Evolutionary conservation across 2,797 vertebrate species (phyloP), one percentile per base, ranked within the genome.

Genomic region (Silurus aristotelis): DNA sequence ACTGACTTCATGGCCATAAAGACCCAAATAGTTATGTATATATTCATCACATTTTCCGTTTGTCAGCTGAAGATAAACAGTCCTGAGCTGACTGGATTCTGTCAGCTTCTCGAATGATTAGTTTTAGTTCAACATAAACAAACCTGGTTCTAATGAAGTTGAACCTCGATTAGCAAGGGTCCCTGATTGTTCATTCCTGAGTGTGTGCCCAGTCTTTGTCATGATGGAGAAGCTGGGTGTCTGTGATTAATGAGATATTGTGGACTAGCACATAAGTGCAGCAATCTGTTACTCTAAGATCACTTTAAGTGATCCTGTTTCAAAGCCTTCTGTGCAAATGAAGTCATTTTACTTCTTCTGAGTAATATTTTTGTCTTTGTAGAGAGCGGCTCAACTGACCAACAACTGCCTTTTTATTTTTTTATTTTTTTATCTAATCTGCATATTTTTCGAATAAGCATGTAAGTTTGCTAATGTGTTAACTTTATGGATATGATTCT

Each of bases 221-320:
- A 80, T 71, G 83, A 71, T 68, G n/a, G 87, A 10, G 60, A 72
- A 56, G 27, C 31, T 55, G 86, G 67, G 83, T 88, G 68, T 86
- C 60, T 78, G 73, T 90, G 87, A 88, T 89, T 88, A 88, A 88
- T 87, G 85, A 87, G 67, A 80, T 75, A 79, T 78, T 77, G 58
- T 75, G 80, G 63, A 86, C 89, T 76, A 78, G 76, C 38, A 67
- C 77, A 73, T 77, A 87, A 87, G 86, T 84, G 77, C 79, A 85
- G 75, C 82, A 48, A 84, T 89, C 58, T 86, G 80, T 87, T 85
- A 81, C 76, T 75, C 83, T 83, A 71, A 71, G 61, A 87, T 85
- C 79, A 25, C 52, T 68, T 75, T 83, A 82, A 87, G 73, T 83
- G 82, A 67, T 73, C n/a, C 82, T 55, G 61, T 84, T 82, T 83